Base-by-base conservation (phyloP, 2,113 vertebrate genomes). In the Cyprinodon variegatus region DNA sequence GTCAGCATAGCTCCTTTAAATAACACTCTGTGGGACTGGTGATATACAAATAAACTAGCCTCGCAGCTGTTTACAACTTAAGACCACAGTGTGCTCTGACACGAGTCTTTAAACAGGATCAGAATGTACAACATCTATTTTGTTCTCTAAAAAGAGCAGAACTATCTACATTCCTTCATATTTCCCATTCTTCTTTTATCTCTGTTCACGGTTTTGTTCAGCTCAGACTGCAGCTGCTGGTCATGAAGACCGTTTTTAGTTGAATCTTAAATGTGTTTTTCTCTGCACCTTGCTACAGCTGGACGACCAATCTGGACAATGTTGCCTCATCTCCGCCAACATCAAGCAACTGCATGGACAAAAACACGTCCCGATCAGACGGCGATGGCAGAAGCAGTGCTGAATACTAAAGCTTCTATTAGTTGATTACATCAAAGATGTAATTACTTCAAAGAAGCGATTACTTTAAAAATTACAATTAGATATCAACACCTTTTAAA, bases 381-480 rank as follows among this genome's bases (percentile, higher is more conserved):
- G 17, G 39, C 67, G 67, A 78, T 37, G 4, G 48, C 43, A 37
- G 59, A 59, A 45, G 60, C 61, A 14, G 61, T 12, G 0, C 80
- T 71, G 76, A 66, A 87, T 85, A 77, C 84, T 78, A 71, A 84
- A 60, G 46, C 68, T 39, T 66, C 82, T 70, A 77, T 89, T 83
- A 86, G 83, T 83, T 89, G 88, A 89, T 87, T 73, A 84, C 91
- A 91, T 94, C 93, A 95, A 94, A 94, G 90, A 91, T 87, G 65
- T 80, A 84, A 91, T 89, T 83, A 87, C 89, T 89, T 93, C 90
- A 93, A 91, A 92, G 89, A 83, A 45, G 62, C 37, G 53, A 87
- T 91, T 89, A 89, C 90, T 89, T 86, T 73, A 75, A 83, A 85
- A 91, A 87, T 87, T 86, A 82, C 90, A 88, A 92, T 92, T 91